phyloP scores from a whole-genome alignment of 2,113 vertebrate species.

The Spilogale gracilis region DNA sequence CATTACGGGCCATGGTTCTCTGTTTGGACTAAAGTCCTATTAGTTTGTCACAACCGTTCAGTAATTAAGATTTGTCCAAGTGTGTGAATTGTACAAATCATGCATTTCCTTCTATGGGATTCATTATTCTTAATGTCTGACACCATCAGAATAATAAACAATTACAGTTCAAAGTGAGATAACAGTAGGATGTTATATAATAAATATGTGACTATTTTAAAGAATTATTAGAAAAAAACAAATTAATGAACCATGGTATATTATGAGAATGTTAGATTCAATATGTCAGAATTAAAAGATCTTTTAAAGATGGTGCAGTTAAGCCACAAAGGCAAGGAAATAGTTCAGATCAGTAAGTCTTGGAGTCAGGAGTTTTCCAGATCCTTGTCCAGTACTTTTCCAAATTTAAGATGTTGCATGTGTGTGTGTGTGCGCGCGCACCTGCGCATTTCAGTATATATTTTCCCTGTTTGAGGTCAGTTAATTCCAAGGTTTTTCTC shows the following conservation, averaged over 20 bases:
- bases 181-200: background rate
- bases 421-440: background rate
- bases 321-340: background rate
- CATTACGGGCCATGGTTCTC: slow-evolving; percentile 12
- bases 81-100: slow-evolving; percentile 18
- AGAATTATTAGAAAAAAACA: slow-evolving; percentile 14
- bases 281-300: background rate
- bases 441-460: background rate
- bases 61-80: slow-evolving; percentile 4
- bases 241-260: background rate
- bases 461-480: background rate
- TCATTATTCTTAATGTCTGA: slow-evolving; percentile 21
- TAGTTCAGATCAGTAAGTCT: background rate
- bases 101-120: background rate
- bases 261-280: slow-evolving; percentile 30
- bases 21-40: slow-evolving; percentile 23
- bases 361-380: background rate
- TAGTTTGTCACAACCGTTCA: slow-evolving; percentile 25
- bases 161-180: slow-evolving; percentile 12
- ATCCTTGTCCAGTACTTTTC: background rate
- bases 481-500: slow-evolving; percentile 55
- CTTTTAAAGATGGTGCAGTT: background rate
- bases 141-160: background rate
- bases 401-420: background rate
- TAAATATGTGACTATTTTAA: slow-evolving; percentile 4